These are phyloP conservation scores for Listronotus oregonensis DNA, from an alignment of 1,140 invertebrate genomes.

Conservation along the genomic window DNA sequence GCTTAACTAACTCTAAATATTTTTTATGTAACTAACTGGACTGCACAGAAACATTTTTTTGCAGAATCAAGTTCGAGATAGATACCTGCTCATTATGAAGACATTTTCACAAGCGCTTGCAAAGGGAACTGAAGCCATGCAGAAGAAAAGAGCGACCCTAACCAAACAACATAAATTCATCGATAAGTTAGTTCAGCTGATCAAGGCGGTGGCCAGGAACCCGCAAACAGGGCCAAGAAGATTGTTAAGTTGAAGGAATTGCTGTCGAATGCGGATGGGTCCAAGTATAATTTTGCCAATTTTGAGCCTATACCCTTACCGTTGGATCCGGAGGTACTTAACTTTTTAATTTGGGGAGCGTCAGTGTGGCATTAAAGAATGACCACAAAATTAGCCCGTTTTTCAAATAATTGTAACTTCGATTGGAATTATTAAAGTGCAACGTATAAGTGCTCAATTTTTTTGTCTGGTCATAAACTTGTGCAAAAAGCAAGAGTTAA, in stretches of 20 bases:
- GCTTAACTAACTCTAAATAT: too few species aligned
- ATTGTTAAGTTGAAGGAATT: conserved; percentile 85
- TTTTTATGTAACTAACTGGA: too few species aligned
- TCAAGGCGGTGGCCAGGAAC: conserved; percentile 91
- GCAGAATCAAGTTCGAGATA: conserved; percentile 66
- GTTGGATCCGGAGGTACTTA: conserved; percentile 78
- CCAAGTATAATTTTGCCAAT: conserved; percentile 86
- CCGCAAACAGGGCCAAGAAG: conserved; percentile 90
- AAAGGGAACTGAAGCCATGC: conserved; percentile 69
- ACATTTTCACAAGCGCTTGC: conserved; percentile 78
- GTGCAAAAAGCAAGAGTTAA: too few species aligned
- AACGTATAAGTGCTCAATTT: too few species aligned
- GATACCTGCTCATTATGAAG: conserved; percentile 89
- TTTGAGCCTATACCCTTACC: conserved; percentile 94
- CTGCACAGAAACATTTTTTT: conserved; percentile 18
- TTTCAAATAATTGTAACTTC: too few species aligned
- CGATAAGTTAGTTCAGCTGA: conserved; percentile 86
- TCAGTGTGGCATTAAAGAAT: too few species aligned
- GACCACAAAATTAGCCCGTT: too few species aligned
- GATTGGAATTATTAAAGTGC: too few species aligned
- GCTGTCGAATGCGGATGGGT: conserved; percentile 75
- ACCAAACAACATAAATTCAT: conserved; percentile 88
- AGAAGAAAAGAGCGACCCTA: conserved; percentile 72
- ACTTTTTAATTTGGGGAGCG: too few species aligned
- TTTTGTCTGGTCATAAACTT: too few species aligned